phyloP scores from a whole-genome alignment of 2,797 vertebrate species.

The Thunnus albacares region DNA sequence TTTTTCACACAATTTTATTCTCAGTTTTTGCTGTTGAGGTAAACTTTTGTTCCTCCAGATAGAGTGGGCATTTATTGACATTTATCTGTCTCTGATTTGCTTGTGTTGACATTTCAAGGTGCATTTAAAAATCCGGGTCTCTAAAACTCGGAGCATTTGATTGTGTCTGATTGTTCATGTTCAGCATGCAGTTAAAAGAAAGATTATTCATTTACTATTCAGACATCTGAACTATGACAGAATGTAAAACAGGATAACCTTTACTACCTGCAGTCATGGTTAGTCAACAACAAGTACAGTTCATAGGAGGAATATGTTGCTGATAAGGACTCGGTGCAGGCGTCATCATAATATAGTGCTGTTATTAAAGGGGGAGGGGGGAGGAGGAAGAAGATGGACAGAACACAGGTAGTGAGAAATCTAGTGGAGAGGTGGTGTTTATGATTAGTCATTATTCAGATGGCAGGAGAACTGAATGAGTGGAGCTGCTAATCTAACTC shows the following conservation, averaged over 20 bases:
- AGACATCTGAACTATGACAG: conserved; percentile 18
- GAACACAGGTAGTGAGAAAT: conserved; percentile 34
- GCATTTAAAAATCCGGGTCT: neutral
- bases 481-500: conserved; percentile 74
- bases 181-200: neutral
- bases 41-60: neutral
- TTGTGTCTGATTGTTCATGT: conserved; percentile 8
- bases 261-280: conserved; percentile 36
- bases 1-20: neutral
- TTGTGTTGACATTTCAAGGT: conserved; percentile 21
- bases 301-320: conserved; percentile 14
- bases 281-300: conserved; percentile 60
- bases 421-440: conserved; percentile 48
- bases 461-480: conserved; percentile 71
- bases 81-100: conserved; percentile 12
- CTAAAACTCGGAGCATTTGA: conserved; percentile 1
- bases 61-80: conserved; percentile 19
- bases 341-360: conserved; percentile 35
- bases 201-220: conserved; percentile 11
- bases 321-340: conserved; percentile 51
- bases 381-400: neutral
- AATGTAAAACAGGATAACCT: conserved; percentile 46
- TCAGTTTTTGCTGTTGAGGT: neutral
- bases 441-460: conserved; percentile 78
- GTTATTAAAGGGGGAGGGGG: neutral